phyloP scores from a whole-genome alignment of 2,888 invertebrate genomes.

The Parasteatoda lunata region DNA sequence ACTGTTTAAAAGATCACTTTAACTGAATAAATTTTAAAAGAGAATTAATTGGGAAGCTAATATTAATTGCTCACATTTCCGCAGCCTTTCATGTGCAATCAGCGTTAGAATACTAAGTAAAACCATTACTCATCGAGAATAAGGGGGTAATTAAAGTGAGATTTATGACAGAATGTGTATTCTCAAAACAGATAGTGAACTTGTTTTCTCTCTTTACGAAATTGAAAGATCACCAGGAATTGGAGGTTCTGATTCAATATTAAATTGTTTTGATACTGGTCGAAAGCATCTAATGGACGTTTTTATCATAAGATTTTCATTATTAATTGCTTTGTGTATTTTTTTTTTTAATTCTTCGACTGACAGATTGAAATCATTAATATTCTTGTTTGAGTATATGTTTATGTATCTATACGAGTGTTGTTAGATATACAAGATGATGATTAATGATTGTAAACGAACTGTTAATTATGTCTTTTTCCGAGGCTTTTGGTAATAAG shows the following conservation, averaged over 20 bases:
- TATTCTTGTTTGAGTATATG: no score
- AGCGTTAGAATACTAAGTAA: conserved; percentile 28
- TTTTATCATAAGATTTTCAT: neutral
- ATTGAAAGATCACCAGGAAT: conserved; percentile 2
- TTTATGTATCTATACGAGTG: no score
- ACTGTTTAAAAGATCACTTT: conserved; percentile 25
- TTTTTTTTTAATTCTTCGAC: no score
- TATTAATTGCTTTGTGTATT: no score
- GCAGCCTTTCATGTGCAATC: conserved; percentile 19
- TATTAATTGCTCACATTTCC: conserved; percentile 59
- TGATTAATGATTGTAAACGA: no score
- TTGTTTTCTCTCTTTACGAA: neutral
- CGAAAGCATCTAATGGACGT: neutral
- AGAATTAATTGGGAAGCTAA: conserved; percentile 11
- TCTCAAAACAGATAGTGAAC: conserved; percentile 10
- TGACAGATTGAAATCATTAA: no score
- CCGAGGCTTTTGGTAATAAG: no score
- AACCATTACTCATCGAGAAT: conserved; percentile 43
- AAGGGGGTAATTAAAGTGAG: conserved; percentile 50
- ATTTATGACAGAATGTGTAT: conserved; percentile 41
- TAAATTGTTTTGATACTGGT: neutral
- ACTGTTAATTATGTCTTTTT: no score
- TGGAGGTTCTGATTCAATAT: neutral
- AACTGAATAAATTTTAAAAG: conserved; percentile 16
- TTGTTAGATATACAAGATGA: no score